Conservation (phyloP, 1,140 invertebrate genomes). For the Euura saliciscinereae region DNA sequence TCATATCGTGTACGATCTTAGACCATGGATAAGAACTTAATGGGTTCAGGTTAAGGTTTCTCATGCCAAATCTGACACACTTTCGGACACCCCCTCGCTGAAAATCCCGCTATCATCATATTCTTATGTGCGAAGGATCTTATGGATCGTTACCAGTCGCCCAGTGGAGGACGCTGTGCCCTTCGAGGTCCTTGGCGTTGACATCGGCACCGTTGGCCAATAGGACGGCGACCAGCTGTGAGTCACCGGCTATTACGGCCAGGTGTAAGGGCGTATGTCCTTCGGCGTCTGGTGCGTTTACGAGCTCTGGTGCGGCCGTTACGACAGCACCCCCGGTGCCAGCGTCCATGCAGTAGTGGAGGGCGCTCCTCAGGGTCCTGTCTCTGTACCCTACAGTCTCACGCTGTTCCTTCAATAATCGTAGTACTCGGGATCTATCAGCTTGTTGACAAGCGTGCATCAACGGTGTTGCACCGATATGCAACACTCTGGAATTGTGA, state of each 20-base stretch:
- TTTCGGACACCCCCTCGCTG: too few relatives aligned
- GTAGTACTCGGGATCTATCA: constrained; percentile 63
- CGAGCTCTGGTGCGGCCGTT: constrained; percentile 76
- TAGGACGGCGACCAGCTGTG: constrained; percentile 79
- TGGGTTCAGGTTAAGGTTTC: too few relatives aligned
- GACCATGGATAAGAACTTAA: too few relatives aligned
- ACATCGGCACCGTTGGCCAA: constrained; percentile 85
- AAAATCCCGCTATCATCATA: too few relatives aligned
- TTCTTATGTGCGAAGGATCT: too few relatives aligned
- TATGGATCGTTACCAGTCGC: constrained; percentile 76
- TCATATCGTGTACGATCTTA: too few relatives aligned
- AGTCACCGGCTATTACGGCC: constrained; percentile 90
- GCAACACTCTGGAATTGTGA: constrained; percentile 43
- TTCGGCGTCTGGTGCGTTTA: constrained; percentile 86
- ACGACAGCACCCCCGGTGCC: constrained; percentile 75
- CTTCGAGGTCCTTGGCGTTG: constrained; percentile 88
- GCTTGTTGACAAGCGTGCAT: constrained; percentile 91
- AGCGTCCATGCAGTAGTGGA: constrained; percentile 91
- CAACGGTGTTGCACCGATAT: constrained; percentile 72
- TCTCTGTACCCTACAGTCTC: constrained; percentile 68
- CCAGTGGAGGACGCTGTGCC: constrained; percentile 97
- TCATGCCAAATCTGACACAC: too few relatives aligned
- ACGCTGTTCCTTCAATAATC: constrained; percentile 59
- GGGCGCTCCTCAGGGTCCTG: constrained; percentile 81
- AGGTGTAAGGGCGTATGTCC: constrained; percentile 93